These are phyloP conservation scores for Apodemus speciosus DNA, from an alignment of 2,113 vertebrate species.

Conservation along the genomic window DNA sequence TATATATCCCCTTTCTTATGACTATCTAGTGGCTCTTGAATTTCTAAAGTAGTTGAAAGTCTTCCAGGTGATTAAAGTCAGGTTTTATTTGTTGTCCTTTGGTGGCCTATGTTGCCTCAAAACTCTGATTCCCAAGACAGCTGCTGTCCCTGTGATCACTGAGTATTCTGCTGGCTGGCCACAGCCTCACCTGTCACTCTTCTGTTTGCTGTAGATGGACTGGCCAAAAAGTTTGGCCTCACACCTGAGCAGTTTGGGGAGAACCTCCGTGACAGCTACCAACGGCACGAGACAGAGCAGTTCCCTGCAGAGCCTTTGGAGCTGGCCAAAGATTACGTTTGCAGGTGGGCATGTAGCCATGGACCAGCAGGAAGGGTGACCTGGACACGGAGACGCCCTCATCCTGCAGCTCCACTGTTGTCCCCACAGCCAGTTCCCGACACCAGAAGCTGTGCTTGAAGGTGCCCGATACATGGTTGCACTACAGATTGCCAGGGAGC, in stretches of 20 bases:
- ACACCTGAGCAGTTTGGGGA: conserved; percentile 99
- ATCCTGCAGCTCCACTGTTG: not conserved
- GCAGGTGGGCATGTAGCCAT: conserved; percentile 85
- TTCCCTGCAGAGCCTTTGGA: conserved; percentile 98
- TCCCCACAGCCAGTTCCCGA: conserved; percentile 91
- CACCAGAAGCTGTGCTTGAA: conserved; percentile 94
- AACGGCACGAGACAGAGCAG: conserved; percentile 98
- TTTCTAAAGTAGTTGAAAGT: conserved; percentile 13
- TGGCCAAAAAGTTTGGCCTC: conserved; percentile 98
- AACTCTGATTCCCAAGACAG: not conserved
- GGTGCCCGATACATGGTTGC: conserved; percentile 99
- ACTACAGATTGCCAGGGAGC: conserved; percentile 97
- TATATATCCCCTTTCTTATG: not conserved
- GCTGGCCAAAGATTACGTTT: conserved; percentile 97
- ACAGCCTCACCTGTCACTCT: not conserved
- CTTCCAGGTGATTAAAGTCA: not conserved
- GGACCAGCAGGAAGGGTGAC: fast-evolving
- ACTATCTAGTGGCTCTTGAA: not conserved
- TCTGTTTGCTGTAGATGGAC: conserved; percentile 87
- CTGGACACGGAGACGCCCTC: fast-evolving
- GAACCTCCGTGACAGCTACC: conserved; percentile 98
- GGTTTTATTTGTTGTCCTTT: not conserved
- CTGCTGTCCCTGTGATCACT: not conserved
- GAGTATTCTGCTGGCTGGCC: not conserved
- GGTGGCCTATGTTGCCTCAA: not conserved